Base-by-base conservation (phyloP, 1,140 invertebrate genomes). In the Cataglyphis hispanica region DNA sequence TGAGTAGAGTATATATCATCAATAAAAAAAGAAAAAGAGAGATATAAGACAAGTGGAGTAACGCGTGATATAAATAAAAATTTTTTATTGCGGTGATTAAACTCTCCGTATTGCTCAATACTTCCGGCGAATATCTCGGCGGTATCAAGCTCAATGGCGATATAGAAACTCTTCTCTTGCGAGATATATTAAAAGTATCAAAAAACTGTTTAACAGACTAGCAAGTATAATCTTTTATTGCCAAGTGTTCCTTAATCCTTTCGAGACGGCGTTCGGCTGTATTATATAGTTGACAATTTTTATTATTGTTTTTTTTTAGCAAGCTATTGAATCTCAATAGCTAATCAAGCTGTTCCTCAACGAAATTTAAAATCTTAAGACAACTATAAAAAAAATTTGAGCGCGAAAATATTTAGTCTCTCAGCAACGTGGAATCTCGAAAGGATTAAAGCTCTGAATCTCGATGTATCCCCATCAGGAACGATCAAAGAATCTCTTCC, bases 151-250 rank as follows among this genome's bases (percentile, higher is more conserved):
- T 69, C 22, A 78, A 78, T 61, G 40, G 6, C 10, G 40, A 80
- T 83, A 81, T 81, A 80, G 64, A 80, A 69, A 56, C 46, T 66
- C 27, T 80, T 80, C 19, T 50, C 16, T 50, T 5, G 43, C 31
- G 11, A 70, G 31, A 58, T 66, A 61, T 90, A 90, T 78, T 88
- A 86, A 88, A 90, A 86, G 25, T 90, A 86, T 90, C 50, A 80
- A 90, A 88, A 89, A 90, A 88, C 77, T 76, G 75, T 76, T 67
- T 83, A 63, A 90, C 56, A 78, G 88, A 90, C 88, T 90, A 89
- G 88, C n/a, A 53, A 87, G 50, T 87, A 84, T 89, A 85, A 87
- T 83, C 61, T 86, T 84, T 67, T 27, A 88, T 40, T 60, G 50
- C 34, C 34, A 77, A 6, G 22, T 8, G 37, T n/a, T 10, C 46